Evolutionary conservation across 2,113 vertebrate genomes (phyloP).

Genomic region (Hippocampus comes): DNA sequence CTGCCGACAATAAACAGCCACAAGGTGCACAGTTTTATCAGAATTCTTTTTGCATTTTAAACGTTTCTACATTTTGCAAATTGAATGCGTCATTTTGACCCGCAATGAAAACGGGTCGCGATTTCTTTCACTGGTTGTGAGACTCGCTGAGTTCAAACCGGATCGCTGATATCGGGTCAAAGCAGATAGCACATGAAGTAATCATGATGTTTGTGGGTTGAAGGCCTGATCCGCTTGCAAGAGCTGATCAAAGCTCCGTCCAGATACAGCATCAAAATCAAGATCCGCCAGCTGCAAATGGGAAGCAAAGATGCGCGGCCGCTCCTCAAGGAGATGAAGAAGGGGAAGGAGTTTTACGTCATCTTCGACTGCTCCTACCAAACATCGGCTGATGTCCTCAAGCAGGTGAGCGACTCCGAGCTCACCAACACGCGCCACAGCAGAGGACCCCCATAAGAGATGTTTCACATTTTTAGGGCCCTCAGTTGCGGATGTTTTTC

Average conservation of each 20-base stretch:
- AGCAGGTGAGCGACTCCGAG: slow-evolving; percentile 77
- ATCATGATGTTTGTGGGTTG: slow-evolving; percentile 28
- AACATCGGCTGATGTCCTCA: slow-evolving; percentile 88
- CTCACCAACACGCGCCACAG: not conserved
- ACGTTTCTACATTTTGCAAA: no score
- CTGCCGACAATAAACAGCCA: no score
- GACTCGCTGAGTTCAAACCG: no score
- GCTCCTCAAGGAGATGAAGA: slow-evolving; percentile 98
- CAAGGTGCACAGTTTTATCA: no score
- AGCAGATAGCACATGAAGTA: not conserved
- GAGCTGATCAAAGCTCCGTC: slow-evolving; percentile 99
- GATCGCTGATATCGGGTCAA: not conserved
- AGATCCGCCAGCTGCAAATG: slow-evolving; percentile 92
- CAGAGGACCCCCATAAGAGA: no score
- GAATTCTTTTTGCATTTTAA: no score
- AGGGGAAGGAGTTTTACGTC: slow-evolving; percentile 91
- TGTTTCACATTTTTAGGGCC: no score
- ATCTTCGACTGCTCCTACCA: slow-evolving; percentile 95
- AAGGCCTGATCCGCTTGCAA: slow-evolving; percentile 94
- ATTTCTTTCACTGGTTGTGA: no score
- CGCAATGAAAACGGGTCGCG: no score
- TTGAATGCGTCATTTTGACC: no score
- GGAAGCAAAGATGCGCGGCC: slow-evolving; percentile 92
- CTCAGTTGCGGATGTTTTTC: no score
- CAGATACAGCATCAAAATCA: slow-evolving; percentile 95